Evolutionary conservation across 1,140 invertebrate genomes (phyloP).

Genomic region (Bursaphelenchus mucronatus): DNA sequence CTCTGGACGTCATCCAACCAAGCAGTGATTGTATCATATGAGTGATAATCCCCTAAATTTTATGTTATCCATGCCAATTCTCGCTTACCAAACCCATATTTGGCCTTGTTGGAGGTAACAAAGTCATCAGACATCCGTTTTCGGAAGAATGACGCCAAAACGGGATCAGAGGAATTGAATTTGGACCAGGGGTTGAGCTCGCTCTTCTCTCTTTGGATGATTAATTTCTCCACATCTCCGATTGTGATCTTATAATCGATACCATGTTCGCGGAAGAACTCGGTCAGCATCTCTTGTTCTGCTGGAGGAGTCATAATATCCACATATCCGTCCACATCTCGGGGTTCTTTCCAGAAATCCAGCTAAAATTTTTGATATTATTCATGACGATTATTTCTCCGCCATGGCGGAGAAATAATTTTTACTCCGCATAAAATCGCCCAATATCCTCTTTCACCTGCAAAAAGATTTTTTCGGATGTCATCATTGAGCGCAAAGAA

Average conservation of each 20-base stretch:
- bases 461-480: too few relatives aligned
- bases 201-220: constrained; percentile 51
- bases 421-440: not conserved
- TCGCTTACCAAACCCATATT: constrained; percentile 38
- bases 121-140: constrained; percentile 56
- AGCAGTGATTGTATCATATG: constrained; percentile 62
- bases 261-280: constrained; percentile 67
- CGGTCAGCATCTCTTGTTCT: constrained; percentile 67
- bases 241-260: constrained; percentile 71
- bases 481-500: too few relatives aligned
- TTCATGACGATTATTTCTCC: too few relatives aligned
- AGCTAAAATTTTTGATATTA: constrained; percentile 46
- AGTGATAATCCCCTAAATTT: constrained; percentile 40
- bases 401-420: too few relatives aligned
- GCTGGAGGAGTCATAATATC: constrained; percentile 72
- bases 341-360: constrained; percentile 66
- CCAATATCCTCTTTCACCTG: too few relatives aligned
- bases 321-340: constrained; percentile 66
- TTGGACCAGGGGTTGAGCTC: not conserved
- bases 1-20: constrained; percentile 63
- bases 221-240: constrained; percentile 67
- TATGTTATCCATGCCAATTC: not conserved
- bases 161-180: constrained; percentile 26
- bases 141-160: constrained; percentile 42
- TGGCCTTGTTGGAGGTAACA: constrained; percentile 44